phyloP scores from a whole-genome alignment of 1,140 invertebrate genomes.

The Belonocnema kinseyi region DNA sequence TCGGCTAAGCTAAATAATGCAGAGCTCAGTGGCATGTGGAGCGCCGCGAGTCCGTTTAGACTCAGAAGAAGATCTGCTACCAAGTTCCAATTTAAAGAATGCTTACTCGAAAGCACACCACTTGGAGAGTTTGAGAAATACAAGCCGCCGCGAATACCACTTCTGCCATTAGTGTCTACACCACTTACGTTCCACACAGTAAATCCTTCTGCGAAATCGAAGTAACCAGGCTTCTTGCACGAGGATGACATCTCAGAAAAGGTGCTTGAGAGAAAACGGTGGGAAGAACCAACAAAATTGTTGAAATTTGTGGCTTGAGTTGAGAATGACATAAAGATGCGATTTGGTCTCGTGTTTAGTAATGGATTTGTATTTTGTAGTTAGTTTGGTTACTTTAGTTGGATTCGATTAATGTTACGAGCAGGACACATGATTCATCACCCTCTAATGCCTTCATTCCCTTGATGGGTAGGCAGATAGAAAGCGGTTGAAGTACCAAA shows the following conservation, averaged over 20 bases:
- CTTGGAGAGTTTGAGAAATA: conserved; percentile 17
- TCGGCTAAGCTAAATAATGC: conserved; percentile 16
- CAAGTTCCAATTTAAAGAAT: conserved; percentile 26
- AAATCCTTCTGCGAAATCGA: conserved; percentile 22
- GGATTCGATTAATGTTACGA: background rate
- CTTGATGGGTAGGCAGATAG: no score
- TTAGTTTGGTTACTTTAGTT: background rate
- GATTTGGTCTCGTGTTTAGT: no score
- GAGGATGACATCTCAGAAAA: conserved; percentile 12
- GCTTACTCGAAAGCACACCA: conserved; percentile 16
- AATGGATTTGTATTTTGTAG: no score
- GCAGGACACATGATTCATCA: background rate
- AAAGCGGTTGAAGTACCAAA: no score
- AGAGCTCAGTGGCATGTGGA: conserved; percentile 18
- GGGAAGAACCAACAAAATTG: background rate
- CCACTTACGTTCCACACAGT: conserved; percentile 17
- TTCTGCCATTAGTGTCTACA: conserved; percentile 23
- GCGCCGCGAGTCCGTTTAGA: background rate
- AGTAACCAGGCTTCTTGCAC: background rate
- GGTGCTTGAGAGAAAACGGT: background rate
- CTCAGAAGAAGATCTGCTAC: conserved; percentile 12
- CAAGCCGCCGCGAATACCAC: conserved; percentile 27
- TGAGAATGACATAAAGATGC: no score
- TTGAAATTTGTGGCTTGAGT: no score
- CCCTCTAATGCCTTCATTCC: background rate